These are phyloP conservation scores for Pogonomyrmex californicus DNA, from an alignment of 1,140 invertebrate genomes.

Conservation along the genomic window DNA sequence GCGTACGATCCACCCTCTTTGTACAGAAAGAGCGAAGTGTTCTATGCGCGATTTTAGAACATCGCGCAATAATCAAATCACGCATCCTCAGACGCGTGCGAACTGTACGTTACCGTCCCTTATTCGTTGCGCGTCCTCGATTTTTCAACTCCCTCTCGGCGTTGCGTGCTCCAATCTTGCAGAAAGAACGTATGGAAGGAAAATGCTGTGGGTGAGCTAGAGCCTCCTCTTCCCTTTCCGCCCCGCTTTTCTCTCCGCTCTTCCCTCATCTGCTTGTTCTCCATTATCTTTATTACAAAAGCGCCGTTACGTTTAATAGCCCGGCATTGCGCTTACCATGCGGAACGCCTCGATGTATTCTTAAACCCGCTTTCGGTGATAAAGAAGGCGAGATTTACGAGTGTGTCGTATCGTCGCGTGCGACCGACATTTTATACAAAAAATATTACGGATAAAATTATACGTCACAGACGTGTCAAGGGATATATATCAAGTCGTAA, in stretches of 20 bases:
- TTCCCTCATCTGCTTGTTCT: constrained; percentile 47
- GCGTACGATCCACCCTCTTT: constrained; percentile 8
- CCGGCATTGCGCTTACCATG: constrained; percentile 6
- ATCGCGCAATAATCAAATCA: constrained; percentile 30
- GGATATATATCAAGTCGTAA: background rate
- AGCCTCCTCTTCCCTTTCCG: background rate
- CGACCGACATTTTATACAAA: constrained; percentile 38
- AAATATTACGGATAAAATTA: constrained; percentile 45
- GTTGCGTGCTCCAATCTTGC: constrained; percentile 31
- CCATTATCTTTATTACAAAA: constrained; percentile 63
- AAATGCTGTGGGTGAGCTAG: background rate
- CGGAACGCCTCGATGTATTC: constrained; percentile 9
- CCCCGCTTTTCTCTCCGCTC: background rate
- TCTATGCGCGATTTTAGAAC: background rate
- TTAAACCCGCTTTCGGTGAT: constrained; percentile 54
- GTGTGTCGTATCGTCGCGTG: constrained; percentile 19
- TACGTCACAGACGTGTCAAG: background rate
- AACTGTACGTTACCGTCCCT: background rate
- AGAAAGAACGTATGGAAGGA: background rate
- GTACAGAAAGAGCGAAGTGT: background rate
- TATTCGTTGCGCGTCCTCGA: no score
- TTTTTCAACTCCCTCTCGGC: background rate
- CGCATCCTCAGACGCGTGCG: background rate
- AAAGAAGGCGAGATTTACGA: constrained; percentile 47
- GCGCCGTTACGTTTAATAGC: constrained; percentile 57